phyloP scores from a whole-genome alignment of 2,888 invertebrate genomes.

The Branchipolynoe longqiensis region DNA sequence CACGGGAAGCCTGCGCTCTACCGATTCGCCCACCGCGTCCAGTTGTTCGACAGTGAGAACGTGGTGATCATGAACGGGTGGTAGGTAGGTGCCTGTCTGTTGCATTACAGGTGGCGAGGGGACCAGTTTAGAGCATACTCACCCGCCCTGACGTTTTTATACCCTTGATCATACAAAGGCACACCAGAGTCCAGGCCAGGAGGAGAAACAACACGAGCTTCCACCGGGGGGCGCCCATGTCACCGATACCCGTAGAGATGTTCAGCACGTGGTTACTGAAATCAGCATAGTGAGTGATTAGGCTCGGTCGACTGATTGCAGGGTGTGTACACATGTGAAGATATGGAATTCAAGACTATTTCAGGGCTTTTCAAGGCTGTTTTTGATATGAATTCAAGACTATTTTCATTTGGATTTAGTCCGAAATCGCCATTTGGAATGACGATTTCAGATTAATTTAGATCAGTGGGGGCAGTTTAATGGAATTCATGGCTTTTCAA shows the following conservation, averaged over 20 bases:
- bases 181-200: constrained; percentile 86
- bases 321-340: too few relatives aligned
- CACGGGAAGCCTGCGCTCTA: too few relatives aligned
- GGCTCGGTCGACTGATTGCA: not conserved
- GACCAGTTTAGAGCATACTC: constrained; percentile 5
- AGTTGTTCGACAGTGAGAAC: too few relatives aligned
- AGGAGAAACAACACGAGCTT: constrained; percentile 89
- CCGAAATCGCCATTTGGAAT: too few relatives aligned
- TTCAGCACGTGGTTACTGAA: constrained; percentile 79
- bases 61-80: too few relatives aligned
- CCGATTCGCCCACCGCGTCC: too few relatives aligned
- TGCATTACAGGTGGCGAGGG: not conserved
- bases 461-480: too few relatives aligned
- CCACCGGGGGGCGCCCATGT: constrained; percentile 81
- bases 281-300: constrained; percentile 39
- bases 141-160: constrained; percentile 81
- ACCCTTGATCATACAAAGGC: constrained; percentile 79
- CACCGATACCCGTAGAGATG: constrained; percentile 78
- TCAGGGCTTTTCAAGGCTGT: not conserved
- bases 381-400: not conserved
- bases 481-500: too few relatives aligned
- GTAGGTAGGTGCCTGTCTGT: too few relatives aligned
- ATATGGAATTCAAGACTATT: too few relatives aligned
- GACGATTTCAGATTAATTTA: too few relatives aligned
- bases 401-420: too few relatives aligned